Evolutionary conservation across 2,888 invertebrate species (phyloP), one percentile per base, ranked within the genome.

Genomic region (Orthonychiurus folsomi): DNA sequence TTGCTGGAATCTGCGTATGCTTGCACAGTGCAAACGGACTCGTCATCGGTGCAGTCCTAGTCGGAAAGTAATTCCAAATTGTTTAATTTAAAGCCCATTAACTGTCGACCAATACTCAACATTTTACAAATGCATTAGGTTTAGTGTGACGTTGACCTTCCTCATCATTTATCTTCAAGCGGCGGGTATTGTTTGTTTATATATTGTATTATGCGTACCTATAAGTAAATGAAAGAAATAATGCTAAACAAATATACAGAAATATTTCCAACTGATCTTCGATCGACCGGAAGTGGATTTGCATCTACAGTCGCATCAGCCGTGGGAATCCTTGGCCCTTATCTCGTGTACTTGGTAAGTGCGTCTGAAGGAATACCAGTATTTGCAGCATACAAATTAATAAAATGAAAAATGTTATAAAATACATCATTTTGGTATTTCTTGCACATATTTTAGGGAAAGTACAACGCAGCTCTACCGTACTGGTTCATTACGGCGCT

Each of bases 221-320:
- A n/a, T n/a, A n/a, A n/a, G n/a, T n/a, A n/a, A n/a, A n/a, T n/a
- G n/a, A n/a, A n/a, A n/a, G n/a, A n/a, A n/a, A n/a, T n/a, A n/a
- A n/a, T n/a, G n/a, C n/a, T n/a, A n/a, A n/a, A n/a, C n/a, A n/a
- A n/a, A n/a, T n/a, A n/a, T n/a, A 80, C 85, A 75, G 86, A 86
- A 76, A 78, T 84, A 26, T 85, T 84, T 74, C 86, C 86, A 18
- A 86, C 86, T 0, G 83, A 83, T 69, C 76, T 85, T 47, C 77
- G 86, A 26, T 84, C 85, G 73, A 82, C 84, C 3, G 86, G 85
- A 55, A 80, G 83, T 68, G 81, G 84, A 0, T 74, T 85, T 63
- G 83, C 84, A 27, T 80, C 81, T 62, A 79, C 84, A 50, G 72
- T 82, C 54, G 80, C 81, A 5, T 82, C 82, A 73, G 78, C 78